phyloP scores from a whole-genome alignment of 2,797 vertebrate genomes.

The Paratrypauchen microcephalus region DNA sequence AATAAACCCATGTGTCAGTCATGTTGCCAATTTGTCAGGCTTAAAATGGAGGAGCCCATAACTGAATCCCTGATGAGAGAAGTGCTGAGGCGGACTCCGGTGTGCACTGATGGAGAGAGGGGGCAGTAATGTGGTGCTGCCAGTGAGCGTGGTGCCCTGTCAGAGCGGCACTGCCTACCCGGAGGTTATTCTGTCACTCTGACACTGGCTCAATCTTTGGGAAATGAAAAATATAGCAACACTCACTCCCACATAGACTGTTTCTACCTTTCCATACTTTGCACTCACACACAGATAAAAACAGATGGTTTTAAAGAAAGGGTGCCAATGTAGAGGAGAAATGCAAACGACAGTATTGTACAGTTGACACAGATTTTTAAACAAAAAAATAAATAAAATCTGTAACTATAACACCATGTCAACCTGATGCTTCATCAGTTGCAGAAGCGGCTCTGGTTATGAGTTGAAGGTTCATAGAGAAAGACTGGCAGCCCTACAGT shows the following conservation, averaged over 20 bases:
- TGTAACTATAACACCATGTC: conserved; percentile 31
- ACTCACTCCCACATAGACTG: conserved; percentile 19
- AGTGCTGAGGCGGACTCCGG: conserved; percentile 17
- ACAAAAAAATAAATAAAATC: conserved; percentile 4
- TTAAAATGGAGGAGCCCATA: conserved; percentile 58
- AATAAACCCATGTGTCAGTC: background rate
- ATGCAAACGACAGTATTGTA: background rate
- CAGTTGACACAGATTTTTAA: background rate
- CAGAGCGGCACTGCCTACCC: conserved; percentile 24
- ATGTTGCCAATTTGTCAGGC: conserved; percentile 22
- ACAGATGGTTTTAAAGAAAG: conserved; percentile 41
- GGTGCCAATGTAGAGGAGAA: conserved; percentile 23
- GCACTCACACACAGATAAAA: conserved; percentile 17
- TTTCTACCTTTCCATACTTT: conserved; percentile 25
- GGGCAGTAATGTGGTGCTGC: conserved; percentile 37
- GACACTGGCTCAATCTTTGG: conserved; percentile 43
- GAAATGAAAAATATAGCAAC: conserved; percentile 30
- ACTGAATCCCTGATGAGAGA: conserved; percentile 70
- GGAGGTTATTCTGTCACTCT: conserved; percentile 46
- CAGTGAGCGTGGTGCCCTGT: conserved; percentile 18
- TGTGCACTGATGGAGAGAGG: conserved; percentile 40
- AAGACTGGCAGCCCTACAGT: conserved; percentile 10
- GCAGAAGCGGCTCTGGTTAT: conserved; percentile 36
- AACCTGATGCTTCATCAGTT: conserved; percentile 18
- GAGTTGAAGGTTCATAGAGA: conserved; percentile 9